phyloP scores from a whole-genome alignment of 35 echinoderm and acorn worm genomes.

The Eucidaris tribuloides region DNA sequence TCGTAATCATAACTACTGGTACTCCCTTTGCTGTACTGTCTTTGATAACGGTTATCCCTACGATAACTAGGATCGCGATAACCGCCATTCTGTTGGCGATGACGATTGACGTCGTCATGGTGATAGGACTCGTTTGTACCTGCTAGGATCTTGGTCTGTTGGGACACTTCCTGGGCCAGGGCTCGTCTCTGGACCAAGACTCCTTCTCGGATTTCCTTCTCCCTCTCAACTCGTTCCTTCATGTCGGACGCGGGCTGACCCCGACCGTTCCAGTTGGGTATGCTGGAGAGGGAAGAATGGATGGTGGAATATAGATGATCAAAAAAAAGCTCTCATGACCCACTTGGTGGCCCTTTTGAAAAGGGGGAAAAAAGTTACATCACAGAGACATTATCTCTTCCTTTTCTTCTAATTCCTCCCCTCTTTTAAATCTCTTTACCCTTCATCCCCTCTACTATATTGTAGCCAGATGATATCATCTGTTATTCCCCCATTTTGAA shows the following conservation, averaged over 20 bases:
- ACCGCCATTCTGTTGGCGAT: too few relatives aligned
- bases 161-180: slow-evolving; percentile 48
- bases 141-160: slow-evolving; percentile 62
- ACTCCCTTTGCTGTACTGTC: too few relatives aligned
- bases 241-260: not conserved
- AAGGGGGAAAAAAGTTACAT: too few relatives aligned
- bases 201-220: slow-evolving; percentile 49
- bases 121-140: too few relatives aligned
- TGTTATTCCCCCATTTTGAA: not conserved
- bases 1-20: too few relatives aligned
- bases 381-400: too few relatives aligned
- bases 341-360: too few relatives aligned
- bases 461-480: not conserved
- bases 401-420: not conserved
- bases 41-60: too few relatives aligned
- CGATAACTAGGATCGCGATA: too few relatives aligned
- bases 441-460: not conserved
- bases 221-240: slow-evolving; percentile 23
- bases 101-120: too few relatives aligned
- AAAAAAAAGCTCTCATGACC: too few relatives aligned
- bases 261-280: slow-evolving; percentile 28
- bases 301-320: too few relatives aligned
- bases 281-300: not conserved
- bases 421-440: not conserved
- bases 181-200: slow-evolving; percentile 40